Percentiles rank a stretch among this genome's conserved stretches.
Evolutionary conservation across 2,113 vertebrate species (phyloP).

Genomic region (Tichodroma muraria): DNA sequence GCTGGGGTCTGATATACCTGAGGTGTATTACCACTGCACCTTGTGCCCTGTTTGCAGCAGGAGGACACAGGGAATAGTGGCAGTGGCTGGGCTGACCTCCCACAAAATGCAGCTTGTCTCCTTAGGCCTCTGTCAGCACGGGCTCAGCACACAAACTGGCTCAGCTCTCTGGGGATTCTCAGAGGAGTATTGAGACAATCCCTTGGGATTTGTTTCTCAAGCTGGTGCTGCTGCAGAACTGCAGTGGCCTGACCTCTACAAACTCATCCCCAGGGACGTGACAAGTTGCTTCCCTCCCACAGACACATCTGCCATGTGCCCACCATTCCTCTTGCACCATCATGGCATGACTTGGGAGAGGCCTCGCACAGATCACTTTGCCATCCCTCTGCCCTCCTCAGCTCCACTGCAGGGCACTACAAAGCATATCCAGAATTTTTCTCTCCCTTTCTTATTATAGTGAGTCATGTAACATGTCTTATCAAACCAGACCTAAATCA

Average conservation of each 20-base stretch:
- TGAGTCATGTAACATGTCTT: background rate
- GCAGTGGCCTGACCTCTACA: background rate
- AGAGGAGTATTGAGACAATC: no score
- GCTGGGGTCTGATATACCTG: background rate
- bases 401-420: background rate
- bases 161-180: background rate
- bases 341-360: background rate
- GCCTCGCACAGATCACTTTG: rapidly evolving
- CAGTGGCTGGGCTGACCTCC: background rate
- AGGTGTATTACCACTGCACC: background rate
- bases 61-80: background rate
- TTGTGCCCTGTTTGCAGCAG: background rate
- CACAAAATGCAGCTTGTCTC: background rate
- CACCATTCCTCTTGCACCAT: background rate
- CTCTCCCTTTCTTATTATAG: background rate
- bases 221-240: background rate
- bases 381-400: background rate
- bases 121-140: background rate
- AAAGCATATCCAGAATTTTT: background rate
- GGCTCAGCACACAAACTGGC: background rate
- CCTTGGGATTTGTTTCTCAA: background rate
- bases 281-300: rapidly evolving
- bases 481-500: constrained; percentile 9
- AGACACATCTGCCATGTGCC: rapidly evolving
- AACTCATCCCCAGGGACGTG: background rate